These are phyloP conservation scores for Euschistus heros DNA, from an alignment of 1,140 invertebrate genomes.

Conservation along the genomic window DNA sequence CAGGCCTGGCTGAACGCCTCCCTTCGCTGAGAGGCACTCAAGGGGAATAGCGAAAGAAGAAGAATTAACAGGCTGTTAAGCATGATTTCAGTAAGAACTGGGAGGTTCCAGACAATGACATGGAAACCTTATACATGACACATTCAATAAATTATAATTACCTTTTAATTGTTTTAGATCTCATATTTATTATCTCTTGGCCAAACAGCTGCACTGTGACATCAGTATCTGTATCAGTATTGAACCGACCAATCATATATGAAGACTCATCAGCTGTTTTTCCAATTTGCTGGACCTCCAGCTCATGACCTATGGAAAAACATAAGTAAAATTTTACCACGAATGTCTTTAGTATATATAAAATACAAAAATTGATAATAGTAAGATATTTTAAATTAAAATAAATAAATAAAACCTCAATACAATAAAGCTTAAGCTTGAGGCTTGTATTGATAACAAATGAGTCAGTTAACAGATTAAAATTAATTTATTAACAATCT, in stretches of 20 bases:
- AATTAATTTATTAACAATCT: too few species aligned
- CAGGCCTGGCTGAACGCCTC: too few species aligned
- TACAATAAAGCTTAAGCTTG: too few species aligned
- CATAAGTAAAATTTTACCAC: not conserved
- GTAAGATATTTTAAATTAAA: too few species aligned
- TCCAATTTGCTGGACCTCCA: conserved; percentile 69
- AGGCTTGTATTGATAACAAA: too few species aligned
- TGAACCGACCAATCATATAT: conserved; percentile 72
- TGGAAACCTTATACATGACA: not conserved
- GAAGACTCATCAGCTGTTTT: conserved; percentile 69
- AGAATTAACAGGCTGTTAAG: not conserved
- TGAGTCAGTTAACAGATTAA: too few species aligned
- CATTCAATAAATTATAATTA: not conserved
- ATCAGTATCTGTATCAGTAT: conserved; percentile 61
- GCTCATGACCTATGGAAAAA: conserved; percentile 52
- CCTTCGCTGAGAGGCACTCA: too few species aligned
- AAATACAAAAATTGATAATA: too few species aligned
- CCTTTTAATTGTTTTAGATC: conserved; percentile 26
- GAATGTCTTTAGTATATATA: too few species aligned
- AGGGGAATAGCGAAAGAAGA: too few species aligned
- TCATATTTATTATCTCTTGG: conserved; percentile 52
- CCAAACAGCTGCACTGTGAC: conserved; percentile 62
- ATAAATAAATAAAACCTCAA: too few species aligned
- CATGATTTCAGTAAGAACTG: not conserved
- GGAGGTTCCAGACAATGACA: not conserved